phyloP scores from a whole-genome alignment of 2,797 vertebrate species.

The Schizopygopsis malacanthus region DNA sequence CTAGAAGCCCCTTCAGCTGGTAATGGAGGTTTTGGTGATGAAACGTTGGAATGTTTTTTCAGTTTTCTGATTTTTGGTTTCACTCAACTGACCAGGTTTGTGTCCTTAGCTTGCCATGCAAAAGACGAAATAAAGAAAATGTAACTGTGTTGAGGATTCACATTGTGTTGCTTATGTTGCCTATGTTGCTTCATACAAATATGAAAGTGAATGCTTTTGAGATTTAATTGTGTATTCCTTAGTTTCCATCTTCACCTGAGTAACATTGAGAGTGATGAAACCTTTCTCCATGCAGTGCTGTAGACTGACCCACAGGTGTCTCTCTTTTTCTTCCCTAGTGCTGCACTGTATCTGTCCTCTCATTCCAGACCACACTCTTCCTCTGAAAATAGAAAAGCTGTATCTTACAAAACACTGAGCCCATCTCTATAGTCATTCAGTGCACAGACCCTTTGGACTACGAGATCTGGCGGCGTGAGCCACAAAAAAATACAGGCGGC shows the following conservation, averaged over 20 bases:
- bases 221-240: neutral
- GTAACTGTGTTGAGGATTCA: too few relatives aligned
- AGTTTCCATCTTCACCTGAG: neutral
- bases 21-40: neutral
- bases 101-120: neutral
- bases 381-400: constrained; percentile 56
- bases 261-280: constrained; percentile 51
- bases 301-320: constrained; percentile 76
- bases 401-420: constrained; percentile 49
- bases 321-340: constrained; percentile 80
- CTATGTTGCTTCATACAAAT: neutral
- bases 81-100: neutral
- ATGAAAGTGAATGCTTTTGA: neutral
- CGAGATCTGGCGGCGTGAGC: constrained; percentile 57
- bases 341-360: constrained; percentile 43
- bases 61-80: neutral
- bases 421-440: constrained; percentile 54
- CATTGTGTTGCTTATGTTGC: too few relatives aligned
- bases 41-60: neutral
- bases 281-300: constrained; percentile 70
- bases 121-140: neutral
- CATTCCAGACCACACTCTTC: constrained; percentile 47
- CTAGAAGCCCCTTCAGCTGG: neutral
- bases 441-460: constrained; percentile 57
- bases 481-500: constrained; percentile 47